Base-by-base conservation (phyloP, 1,140 invertebrate genomes). In the Drosophila arizonae region DNA sequence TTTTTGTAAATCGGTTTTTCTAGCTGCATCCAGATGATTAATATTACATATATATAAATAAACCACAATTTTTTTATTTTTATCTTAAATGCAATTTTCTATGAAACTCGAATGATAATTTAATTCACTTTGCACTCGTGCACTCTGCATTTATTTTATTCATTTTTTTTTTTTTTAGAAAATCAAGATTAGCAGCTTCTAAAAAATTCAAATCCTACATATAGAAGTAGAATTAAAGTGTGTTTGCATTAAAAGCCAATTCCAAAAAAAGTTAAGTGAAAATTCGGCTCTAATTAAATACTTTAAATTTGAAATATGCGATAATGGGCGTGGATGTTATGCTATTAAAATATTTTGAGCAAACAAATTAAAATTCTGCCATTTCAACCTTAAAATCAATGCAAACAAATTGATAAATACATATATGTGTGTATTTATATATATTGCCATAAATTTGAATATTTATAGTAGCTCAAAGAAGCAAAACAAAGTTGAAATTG, bases 1-100 rank as follows among this genome's bases (percentile, higher is more conserved):
- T 86, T 86, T 86, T 86, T 76, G 30, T 71, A 63, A 72, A 71
- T 74, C 73, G 26, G 8, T 54, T 58, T 72, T 66, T 69, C 46
- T 26, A 26, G 26, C 17, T n/a, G 28, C 48, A 39, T 26, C 10
- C 8, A 67, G 24, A 17, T 66, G 28, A 43, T 72, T 66, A 45
- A 72, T 66, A 43, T 39, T 39, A 39, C 36, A 39, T 13, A 39
- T 36, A 36, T 10, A 39, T 13, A 39, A 3, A 39, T 39, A 39
- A 50, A 33, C 15, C 39, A n/a, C 30, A 46, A 46, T 46, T 46
- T 46, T 46, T 17, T 17, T 46, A 13, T n/a, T 15, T 66, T 65
- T 57, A 61, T 62, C 55, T 36, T 28, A 17, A 33, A 8, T n/a
- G 24, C 41, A 11, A 33, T 62, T 63, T 69, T 54, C 41, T 17